phyloP scores from a whole-genome alignment of 2,888 invertebrate genomes.

The Drosophila buzzatii region DNA sequence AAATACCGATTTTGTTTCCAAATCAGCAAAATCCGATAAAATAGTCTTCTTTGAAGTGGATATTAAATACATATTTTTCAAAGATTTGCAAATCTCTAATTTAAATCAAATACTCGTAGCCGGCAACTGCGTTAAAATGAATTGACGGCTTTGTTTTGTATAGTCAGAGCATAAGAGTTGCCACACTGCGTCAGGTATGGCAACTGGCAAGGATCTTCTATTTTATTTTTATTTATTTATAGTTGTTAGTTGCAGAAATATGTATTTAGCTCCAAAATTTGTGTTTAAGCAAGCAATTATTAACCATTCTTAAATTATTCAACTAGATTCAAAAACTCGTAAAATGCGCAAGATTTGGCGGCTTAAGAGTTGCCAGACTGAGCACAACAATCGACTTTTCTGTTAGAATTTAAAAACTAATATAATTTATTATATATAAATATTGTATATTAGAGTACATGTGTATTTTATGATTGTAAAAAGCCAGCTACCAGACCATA shows the following conservation, averaged over 20 bases:
- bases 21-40: constrained; percentile 79
- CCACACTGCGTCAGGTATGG: constrained; percentile 12
- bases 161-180: constrained; percentile 4
- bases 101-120: constrained; percentile 5
- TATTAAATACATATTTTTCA: constrained; percentile 80
- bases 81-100: not conserved
- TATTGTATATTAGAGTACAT: not conserved
- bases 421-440: not conserved
- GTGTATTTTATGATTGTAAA: constrained; percentile 12
- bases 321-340: not conserved
- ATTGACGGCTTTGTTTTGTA: constrained; percentile 17
- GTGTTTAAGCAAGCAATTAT: not conserved
- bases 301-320: not conserved
- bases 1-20: constrained; percentile 81
- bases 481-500: constrained; percentile 39
- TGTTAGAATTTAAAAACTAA: not conserved
- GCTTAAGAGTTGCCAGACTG: constrained; percentile 3
- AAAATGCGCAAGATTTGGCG: not conserved
- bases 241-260: not conserved
- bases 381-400: not conserved
- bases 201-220: not conserved
- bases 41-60: constrained; percentile 83
- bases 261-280: not conserved
- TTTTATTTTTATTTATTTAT: not conserved
- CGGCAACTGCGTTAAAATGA: constrained; percentile 3